Base-by-base conservation (phyloP, 2,888 invertebrate genomes). In the Gari tellinella region DNA sequence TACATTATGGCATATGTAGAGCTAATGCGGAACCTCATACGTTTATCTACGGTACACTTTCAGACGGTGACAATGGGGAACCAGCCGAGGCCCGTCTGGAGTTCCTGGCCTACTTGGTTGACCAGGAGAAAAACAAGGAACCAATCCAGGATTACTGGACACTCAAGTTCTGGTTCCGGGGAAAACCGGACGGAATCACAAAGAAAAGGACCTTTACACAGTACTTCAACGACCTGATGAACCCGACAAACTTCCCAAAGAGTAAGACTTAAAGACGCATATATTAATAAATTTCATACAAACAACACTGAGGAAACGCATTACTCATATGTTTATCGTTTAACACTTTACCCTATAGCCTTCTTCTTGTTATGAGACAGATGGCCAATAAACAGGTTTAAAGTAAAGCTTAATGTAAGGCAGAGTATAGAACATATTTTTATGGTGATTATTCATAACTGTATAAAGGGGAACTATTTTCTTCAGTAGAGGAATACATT, bases 141-240 rank as follows among this genome's bases (percentile, higher is more conserved):
- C 63, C 81, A 0, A 38, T 62, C 10, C 80, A 89, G 84, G 89
- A 89, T 58, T 76, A 72, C 15, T 88, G 89, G 88, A 85, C 77
- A 12, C 65, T 89, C 8, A 65, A 79, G 58, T 89, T 89, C 72
- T 89, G 89, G 89, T 89, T 88, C 58, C 70, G 83, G 25, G 85
- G 86, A n/a, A 80, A 81, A 31, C 81, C 84, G 2, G 86, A 85
- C 61, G 87, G 87, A 7, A 55, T 87, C 5, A 82, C 82, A 1
- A 86, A 86, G 80, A 88, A 88, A 45, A 77, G 83, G 48, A 81
- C 85, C 15, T 87, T 87, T 69, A 87, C 87, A 2, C 86, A 87
- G 19, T 89, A 86, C 56, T 89, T 89, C 68, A 83, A 84, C 43
- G 89, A 88, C 40, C 77, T 89, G 1, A 84, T 89, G 84, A 84